Base-by-base conservation (phyloP, 2,797 vertebrate species). In the Taeniopygia guttata region DNA sequence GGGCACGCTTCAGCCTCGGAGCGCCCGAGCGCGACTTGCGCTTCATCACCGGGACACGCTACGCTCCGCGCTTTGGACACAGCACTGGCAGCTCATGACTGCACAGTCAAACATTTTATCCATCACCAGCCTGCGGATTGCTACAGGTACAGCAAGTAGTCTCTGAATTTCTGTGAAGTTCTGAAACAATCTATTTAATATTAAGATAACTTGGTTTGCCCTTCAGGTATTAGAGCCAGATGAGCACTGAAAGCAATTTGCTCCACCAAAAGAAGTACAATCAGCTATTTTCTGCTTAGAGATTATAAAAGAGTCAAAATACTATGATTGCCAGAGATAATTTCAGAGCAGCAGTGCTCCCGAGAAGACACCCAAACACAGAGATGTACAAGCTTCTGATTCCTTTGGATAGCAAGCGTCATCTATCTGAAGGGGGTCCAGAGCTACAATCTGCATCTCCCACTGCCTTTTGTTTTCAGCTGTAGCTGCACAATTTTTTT, bases 1-100 rank as follows among this genome's bases (percentile, higher is more conserved):
- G 9, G 32, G 54, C 16, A 7, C 7, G n/a, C n/a, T 3, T 55
- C 54, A 7, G 25, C 14, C 22, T 26, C 14, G 9, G 3, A 23
- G 32, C n/a, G 14, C 54, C 54, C 2, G 14, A 5, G 7, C 11
- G 1, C 34, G 18, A 5, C 25, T 13, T 7, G 25, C 4, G 26
- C 26, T 73, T 38, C 36, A 36, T 11, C 9, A 11, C 9, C 36
- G 36, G 36, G 36, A 38, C 36, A 36, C 36, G 36, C 36, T n/a
- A n/a, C n/a, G n/a, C n/a, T n/a, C n/a, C n/a, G n/a, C n/a, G n/a
- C n/a, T 43, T 27, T 8, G 29, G 30, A 34, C 72, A 76, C 2
- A 66, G 54, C 62, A 48, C 2, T 43, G 80, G 16, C 18, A 56
- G 7, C 23, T 14, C 79, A 22, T 1, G 9, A 32, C 88, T 55